Evolutionary conservation across 2,888 invertebrate genomes (phyloP), one percentile per base, ranked within the genome.

Genomic region (Agonopterix heracliana): DNA sequence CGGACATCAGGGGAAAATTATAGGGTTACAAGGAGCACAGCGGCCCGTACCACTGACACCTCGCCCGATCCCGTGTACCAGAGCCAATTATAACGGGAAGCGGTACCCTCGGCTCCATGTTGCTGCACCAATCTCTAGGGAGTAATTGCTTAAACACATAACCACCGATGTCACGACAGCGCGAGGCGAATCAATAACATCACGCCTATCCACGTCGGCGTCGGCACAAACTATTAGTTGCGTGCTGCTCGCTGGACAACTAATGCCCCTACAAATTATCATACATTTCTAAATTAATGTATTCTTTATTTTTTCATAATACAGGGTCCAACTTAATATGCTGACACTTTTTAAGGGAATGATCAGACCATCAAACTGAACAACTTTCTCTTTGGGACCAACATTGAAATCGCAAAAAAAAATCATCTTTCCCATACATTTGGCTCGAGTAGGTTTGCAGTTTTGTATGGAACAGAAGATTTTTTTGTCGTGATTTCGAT

Each of bases 101-200:
- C 60, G 59, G 67, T 65, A 68, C 65, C 66, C 61, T 61, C 59
- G 61, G 56, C 59, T 41, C 45, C 48, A 49, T 43, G 51, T 41
- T 45, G 45, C 34, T 66, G 62, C 63, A 69, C 63, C 68, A 62
- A 67, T 70, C 61, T 61, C 64, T 63, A 63, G 62, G 67, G 61
- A 69, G 75, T 84, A 82, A 85, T 83, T 80, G 78, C 79, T 78
- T 78, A 78, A 82, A 78, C 76, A 79, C 73, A 74, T 78, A 82
- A 78, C 68, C 69, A 70, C 69, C 64, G 66, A 69, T 68, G 75
- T 66, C 71, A 68, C 58, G 69, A 61, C 59, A 60, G 61, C 67
- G 70, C 72, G 68, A 62, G 63, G 66, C 69, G 73, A 78, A 80
- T 81, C 78, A 73, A 78, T 80, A 74, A 72, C 68, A 64, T 55